These are phyloP conservation scores for Antitype chi DNA, from an alignment of 2,888 invertebrate genomes.

Conservation along the genomic window DNA sequence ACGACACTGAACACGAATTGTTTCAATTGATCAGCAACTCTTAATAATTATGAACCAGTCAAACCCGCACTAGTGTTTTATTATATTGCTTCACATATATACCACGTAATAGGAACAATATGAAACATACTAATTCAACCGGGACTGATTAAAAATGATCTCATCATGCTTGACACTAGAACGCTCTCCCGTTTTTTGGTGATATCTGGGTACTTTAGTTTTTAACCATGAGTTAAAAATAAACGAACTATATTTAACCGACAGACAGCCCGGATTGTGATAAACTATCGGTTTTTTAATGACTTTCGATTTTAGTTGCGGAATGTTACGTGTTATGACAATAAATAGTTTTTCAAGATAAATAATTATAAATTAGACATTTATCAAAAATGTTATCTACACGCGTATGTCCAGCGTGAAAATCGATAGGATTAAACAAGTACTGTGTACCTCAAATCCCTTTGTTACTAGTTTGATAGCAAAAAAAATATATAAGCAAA, in stretches of 20 bases:
- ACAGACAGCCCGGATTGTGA: constrained; percentile 2
- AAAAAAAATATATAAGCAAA: constrained; percentile 1
- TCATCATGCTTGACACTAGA: constrained; percentile 26
- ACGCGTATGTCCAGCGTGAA: not conserved
- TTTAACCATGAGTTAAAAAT: constrained; percentile 59
- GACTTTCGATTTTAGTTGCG: constrained; percentile 6
- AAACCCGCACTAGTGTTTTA: constrained; percentile 30
- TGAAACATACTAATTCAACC: constrained; percentile 20
- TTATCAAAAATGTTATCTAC: constrained; percentile 27
- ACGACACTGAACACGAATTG: constrained; percentile 62
- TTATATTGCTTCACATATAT: constrained; percentile 27
- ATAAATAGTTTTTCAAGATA: constrained; percentile 29
- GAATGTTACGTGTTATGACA: constrained; percentile 27
- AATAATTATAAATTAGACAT: constrained; percentile 11
- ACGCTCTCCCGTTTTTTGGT: constrained; percentile 20
- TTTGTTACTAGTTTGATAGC: constrained; percentile 14
- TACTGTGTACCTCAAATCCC: not conserved
- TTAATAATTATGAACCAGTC: constrained; percentile 31
- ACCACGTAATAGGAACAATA: constrained; percentile 26
- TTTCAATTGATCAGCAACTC: constrained; percentile 60
- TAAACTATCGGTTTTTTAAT: constrained; percentile 7
- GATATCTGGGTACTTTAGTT: constrained; percentile 7
- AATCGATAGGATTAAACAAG: not conserved
- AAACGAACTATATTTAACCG: constrained; percentile 36
- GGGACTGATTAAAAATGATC: constrained; percentile 48